Conservation (phyloP, 2,113 vertebrate genomes). For the Gopherus evgoodei region DNA sequence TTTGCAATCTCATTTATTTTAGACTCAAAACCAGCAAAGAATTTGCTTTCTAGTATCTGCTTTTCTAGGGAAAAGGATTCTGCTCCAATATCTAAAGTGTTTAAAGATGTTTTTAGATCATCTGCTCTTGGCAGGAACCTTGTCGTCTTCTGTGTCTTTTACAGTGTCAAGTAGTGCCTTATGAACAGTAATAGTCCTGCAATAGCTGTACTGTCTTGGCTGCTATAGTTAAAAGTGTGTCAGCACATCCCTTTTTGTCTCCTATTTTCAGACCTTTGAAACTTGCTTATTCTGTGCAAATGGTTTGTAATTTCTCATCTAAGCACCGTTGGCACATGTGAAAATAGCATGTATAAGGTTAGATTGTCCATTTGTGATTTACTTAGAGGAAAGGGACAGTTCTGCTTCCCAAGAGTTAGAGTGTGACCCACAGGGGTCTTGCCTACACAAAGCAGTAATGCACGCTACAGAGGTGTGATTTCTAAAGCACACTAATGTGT, state of each 20-base stretch:
- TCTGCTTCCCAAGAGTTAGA: background rate
- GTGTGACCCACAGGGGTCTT: too few relatives aligned
- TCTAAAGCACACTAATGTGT: background rate
- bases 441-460: too few relatives aligned
- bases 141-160: background rate
- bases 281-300: background rate
- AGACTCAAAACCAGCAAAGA: background rate
- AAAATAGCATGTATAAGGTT: background rate
- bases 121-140: background rate
- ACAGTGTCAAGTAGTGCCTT: background rate
- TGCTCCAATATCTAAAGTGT: background rate
- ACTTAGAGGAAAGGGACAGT: background rate
- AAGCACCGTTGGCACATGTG: background rate
- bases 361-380: background rate
- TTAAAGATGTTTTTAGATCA: background rate
- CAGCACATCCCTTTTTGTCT: background rate
- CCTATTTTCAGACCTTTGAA: background rate
- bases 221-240: background rate
- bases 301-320: background rate
- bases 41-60: background rate
- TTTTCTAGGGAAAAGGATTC: background rate
- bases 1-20: background rate
- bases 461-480: background rate
- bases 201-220: background rate
- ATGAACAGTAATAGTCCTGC: background rate